Evolutionary conservation across 2,797 vertebrate species (phyloP).

Genomic region (Esox lucius): DNA sequence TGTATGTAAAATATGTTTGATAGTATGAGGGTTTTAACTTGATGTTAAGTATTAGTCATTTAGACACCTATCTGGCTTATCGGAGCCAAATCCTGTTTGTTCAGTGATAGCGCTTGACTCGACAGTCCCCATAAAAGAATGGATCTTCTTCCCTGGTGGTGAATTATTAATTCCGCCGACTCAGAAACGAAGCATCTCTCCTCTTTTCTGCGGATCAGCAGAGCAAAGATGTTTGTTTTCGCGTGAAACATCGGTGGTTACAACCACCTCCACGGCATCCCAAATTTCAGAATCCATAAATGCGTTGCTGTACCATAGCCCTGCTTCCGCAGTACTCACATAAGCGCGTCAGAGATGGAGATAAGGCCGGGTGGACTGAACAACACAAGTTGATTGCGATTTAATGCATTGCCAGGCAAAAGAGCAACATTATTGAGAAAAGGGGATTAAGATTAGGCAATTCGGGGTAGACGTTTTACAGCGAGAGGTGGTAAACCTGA

Average conservation of each 20-base stretch:
- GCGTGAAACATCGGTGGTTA: background rate
- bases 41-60: no score
- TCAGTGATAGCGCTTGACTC: background rate
- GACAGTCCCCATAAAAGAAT: background rate
- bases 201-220: background rate
- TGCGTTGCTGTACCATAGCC: background rate
- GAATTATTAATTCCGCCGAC: background rate
- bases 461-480: background rate
- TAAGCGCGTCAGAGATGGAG: background rate
- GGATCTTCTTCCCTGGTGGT: background rate
- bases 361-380: background rate
- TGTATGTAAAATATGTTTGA: no score
- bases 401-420: background rate
- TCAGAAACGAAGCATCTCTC: background rate
- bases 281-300: background rate
- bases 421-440: background rate
- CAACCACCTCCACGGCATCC: background rate
- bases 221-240: background rate
- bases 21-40: no score
- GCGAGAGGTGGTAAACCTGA: background rate
- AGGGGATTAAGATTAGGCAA: background rate
- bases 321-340: background rate
- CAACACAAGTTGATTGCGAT: background rate
- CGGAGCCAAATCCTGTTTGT: background rate
- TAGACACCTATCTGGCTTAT: background rate